Conservation (phyloP, 2,113 vertebrate genomes). For the Columba livia region DNA sequence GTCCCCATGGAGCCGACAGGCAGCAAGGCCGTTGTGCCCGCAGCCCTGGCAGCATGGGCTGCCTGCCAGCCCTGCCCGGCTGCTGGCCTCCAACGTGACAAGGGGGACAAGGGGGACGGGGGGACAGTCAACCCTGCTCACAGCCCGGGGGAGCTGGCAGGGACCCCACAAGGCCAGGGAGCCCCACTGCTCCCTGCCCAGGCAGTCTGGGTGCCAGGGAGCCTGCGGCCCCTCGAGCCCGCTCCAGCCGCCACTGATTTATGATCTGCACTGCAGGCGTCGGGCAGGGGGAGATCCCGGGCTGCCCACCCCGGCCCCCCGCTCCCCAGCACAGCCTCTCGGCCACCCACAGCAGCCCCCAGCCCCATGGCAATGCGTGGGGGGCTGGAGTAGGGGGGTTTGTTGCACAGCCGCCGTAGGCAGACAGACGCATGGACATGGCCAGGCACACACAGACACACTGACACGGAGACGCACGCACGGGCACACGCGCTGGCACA, state of each 20-base stretch:
- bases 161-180: fast-evolving
- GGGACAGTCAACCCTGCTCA: not conserved
- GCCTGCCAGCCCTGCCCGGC: slow-evolving; percentile 4
- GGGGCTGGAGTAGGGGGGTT: fast-evolving
- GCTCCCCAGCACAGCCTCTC: not conserved
- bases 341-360: not conserved
- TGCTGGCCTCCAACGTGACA: not conserved
- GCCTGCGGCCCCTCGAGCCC: not conserved
- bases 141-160: fast-evolving
- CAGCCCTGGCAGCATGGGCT: slow-evolving; percentile 25
- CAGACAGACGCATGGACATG: not conserved
- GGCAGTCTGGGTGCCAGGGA: not conserved
- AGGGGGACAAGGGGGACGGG: not conserved
- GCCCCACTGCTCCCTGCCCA: not conserved
- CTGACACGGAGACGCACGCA: not conserved
- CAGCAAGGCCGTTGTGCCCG: not conserved
- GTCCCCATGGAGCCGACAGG: not conserved
- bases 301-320: not conserved
- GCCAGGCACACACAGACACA: not conserved
- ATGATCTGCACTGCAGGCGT: slow-evolving; percentile 62
- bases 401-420: not conserved
- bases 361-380: not conserved
- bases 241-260: slow-evolving; percentile 3
- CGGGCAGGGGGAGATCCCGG: not conserved
- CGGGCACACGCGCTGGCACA: not conserved